These are phyloP conservation scores for Prionchulus punctatus DNA, from an alignment of 2,888 invertebrate species.

Conservation along the genomic window DNA sequence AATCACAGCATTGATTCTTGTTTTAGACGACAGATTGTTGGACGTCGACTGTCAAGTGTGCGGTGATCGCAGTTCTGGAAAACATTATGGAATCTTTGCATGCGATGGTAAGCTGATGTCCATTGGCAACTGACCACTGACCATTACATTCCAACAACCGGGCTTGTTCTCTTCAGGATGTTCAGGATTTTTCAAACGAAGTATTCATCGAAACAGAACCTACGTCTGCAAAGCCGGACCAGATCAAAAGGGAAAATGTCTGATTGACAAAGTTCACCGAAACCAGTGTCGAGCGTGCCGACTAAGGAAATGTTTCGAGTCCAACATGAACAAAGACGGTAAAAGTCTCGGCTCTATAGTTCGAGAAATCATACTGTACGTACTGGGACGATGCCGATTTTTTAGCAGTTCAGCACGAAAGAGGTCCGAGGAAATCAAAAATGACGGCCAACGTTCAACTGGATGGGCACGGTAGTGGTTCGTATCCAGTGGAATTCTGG, in stretches of 20 bases:
- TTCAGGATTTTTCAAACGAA: slow-evolving; percentile 86
- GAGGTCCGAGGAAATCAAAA: slow-evolving; percentile 84
- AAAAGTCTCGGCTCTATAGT: slow-evolving; percentile 39
- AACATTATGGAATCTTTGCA: slow-evolving; percentile 93
- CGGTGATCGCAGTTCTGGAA: slow-evolving; percentile 85
- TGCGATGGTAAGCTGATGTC: slow-evolving; percentile 77
- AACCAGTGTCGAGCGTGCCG: slow-evolving; percentile 92
- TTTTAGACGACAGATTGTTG: slow-evolving; percentile 29
- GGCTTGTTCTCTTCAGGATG: slow-evolving; percentile 48
- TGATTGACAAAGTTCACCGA: slow-evolving; percentile 86
- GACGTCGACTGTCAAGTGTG: slow-evolving; percentile 92
- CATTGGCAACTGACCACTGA: no score
- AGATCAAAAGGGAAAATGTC: slow-evolving; percentile 56
- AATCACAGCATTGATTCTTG: no score
- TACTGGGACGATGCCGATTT: neutral
- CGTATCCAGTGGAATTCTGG: neutral
- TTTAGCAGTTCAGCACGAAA: slow-evolving; percentile 87
- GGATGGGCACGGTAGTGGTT: no score
- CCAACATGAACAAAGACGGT: slow-evolving; percentile 97
- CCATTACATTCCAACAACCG: neutral
- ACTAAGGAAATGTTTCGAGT: slow-evolving; percentile 82
- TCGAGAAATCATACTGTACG: neutral
- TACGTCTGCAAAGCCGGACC: slow-evolving; percentile 93
- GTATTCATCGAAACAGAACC: slow-evolving; percentile 82
- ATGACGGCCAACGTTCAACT: no score